Percentiles rank a stretch among this genome's conserved stretches.
These are phyloP conservation scores for Ladona fulva DNA, from an alignment of 1,140 invertebrate genomes.

Conservation along the genomic window DNA sequence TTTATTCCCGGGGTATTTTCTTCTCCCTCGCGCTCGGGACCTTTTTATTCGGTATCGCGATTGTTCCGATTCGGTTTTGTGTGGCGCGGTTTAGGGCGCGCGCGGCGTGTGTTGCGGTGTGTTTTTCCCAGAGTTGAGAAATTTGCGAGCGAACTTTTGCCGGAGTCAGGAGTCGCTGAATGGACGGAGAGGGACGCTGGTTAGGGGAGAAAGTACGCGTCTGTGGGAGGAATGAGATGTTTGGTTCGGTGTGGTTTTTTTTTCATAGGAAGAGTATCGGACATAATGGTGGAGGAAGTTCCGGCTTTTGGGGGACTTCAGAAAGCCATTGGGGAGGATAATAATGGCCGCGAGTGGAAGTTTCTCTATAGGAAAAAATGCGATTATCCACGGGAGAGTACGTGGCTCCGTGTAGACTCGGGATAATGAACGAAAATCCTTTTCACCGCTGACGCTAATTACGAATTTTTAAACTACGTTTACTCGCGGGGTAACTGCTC, in stretches of 20 bases:
- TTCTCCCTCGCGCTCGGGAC: no score
- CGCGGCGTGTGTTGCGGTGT: not conserved
- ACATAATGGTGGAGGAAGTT: slow-evolving; percentile 9
- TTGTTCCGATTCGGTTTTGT: no score
- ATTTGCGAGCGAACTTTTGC: not conserved
- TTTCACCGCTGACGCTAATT: no score
- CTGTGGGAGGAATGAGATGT: not conserved
- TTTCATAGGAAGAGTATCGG: not conserved
- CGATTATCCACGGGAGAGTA: not conserved
- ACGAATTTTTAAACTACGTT: no score
- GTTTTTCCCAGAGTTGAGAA: not conserved
- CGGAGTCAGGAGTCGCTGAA: not conserved
- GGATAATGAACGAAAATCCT: no score
- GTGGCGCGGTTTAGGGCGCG: no score
- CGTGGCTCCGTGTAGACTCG: no score
- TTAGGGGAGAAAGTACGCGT: not conserved
- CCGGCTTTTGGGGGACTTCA: not conserved
- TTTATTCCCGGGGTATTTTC: no score
- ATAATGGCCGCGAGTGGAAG: not conserved
- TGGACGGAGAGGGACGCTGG: not conserved
- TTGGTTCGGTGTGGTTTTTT: not conserved
- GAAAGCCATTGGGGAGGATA: not conserved
- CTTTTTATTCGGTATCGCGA: no score
- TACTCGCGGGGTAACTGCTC: no score
- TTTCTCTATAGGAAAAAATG: not conserved